These are phyloP conservation scores for Meda fulgida DNA, from an alignment of 2,797 vertebrate species.

Conservation along the genomic window DNA sequence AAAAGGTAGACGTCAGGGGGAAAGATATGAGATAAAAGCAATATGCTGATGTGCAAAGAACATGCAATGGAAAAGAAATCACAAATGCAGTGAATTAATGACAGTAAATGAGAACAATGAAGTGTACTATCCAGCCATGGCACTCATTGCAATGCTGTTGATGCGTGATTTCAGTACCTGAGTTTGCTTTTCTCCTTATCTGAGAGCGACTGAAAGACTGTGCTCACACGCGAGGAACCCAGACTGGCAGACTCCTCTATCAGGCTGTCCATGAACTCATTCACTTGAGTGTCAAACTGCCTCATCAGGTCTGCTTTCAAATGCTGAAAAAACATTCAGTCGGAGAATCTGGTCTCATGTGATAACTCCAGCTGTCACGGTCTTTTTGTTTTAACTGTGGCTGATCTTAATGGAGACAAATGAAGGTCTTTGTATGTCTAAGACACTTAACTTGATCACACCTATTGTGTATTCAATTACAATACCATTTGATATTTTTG, in stretches of 20 bases:
- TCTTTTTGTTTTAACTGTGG: slow-evolving; percentile 8
- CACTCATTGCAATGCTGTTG: neutral
- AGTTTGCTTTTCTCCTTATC: slow-evolving; percentile 85
- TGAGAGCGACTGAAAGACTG: slow-evolving; percentile 72
- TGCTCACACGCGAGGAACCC: slow-evolving; percentile 76
- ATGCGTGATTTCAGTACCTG: slow-evolving; percentile 70
- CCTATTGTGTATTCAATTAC: neutral
- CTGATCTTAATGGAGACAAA: neutral
- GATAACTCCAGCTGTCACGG: neutral
- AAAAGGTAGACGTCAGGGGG: neutral
- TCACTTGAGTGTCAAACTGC: slow-evolving; percentile 89
- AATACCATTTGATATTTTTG: neutral
- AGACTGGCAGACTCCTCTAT: slow-evolving; percentile 86
- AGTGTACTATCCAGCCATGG: neutral
- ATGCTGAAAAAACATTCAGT: slow-evolving; percentile 69
- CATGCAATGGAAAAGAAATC: neutral
- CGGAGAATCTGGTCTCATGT: neutral
- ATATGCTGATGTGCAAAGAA: neutral
- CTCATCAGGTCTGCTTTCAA: slow-evolving; percentile 90
- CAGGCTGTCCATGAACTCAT: slow-evolving; percentile 89
- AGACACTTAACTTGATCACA: neutral
- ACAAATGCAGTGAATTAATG: neutral
- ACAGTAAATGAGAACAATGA: neutral
- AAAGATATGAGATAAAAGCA: neutral
- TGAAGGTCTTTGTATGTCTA: neutral